phyloP scores from a whole-genome alignment of 2,888 invertebrate species.

The Gerris lacustris region DNA sequence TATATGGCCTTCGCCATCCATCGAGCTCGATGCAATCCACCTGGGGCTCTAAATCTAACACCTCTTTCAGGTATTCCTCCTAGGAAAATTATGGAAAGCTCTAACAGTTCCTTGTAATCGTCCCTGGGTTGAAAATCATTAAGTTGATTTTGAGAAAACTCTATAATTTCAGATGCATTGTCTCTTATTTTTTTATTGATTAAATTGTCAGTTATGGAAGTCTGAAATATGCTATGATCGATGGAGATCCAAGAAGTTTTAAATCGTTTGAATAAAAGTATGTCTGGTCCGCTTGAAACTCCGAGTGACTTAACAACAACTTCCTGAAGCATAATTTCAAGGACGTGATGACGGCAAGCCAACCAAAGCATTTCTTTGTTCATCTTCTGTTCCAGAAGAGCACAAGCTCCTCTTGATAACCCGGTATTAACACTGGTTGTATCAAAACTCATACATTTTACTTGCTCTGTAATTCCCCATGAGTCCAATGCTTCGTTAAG shows the following conservation, averaged over 20 bases:
- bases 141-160: conserved; percentile 4
- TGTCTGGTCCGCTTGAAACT: conserved; percentile 11
- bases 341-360: conserved; percentile 8
- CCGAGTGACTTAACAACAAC: background rate
- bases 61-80: conserved; percentile 23
- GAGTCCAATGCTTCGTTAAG: no score
- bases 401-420: background rate
- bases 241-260: conserved; percentile 3
- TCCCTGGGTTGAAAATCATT: conserved; percentile 23
- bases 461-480: background rate
- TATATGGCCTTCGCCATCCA: conserved; percentile 32
- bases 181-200: background rate
- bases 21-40: conserved; percentile 30
- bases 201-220: conserved; percentile 9
- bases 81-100: conserved; percentile 29
- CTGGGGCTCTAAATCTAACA: conserved; percentile 28
- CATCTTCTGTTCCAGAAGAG: background rate
- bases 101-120: conserved; percentile 30
- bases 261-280: conserved; percentile 13
- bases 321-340: conserved; percentile 6
- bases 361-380: background rate
- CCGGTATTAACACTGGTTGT: background rate
- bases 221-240: conserved; percentile 7
- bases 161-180: conserved; percentile 5
- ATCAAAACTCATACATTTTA: conserved; percentile 1